Percentiles rank a stretch among this genome's conserved stretches.
Evolutionary conservation across 2,888 invertebrate species (phyloP).

Genomic region (Branchellion lobata): DNA sequence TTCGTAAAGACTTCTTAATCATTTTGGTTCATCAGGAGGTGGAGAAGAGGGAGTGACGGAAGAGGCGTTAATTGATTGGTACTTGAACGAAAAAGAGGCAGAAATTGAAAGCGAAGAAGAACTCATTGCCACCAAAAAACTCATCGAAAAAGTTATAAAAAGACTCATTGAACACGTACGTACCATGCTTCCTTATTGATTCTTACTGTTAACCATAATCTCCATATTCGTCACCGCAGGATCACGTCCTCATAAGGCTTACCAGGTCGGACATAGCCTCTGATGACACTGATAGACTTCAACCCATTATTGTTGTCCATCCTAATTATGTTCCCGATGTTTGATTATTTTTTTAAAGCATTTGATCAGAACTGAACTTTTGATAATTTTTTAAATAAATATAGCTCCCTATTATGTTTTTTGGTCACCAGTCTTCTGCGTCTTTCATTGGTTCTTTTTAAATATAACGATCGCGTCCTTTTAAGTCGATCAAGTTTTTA

Average conservation of each 20-base stretch:
- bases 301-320: slow-evolving; percentile 88
- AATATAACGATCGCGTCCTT: background rate
- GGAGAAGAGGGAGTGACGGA: slow-evolving; percentile 65
- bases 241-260: slow-evolving; percentile 79
- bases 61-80: slow-evolving; percentile 88
- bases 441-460: background rate
- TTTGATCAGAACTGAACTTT: background rate
- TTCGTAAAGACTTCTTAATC: no score
- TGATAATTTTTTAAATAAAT: background rate
- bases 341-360: slow-evolving; percentile 38
- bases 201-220: background rate
- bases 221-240: slow-evolving; percentile 65
- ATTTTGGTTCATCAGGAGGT: slow-evolving; percentile 14
- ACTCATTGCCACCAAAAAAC: slow-evolving; percentile 78
- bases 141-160: slow-evolving; percentile 91
- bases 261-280: slow-evolving; percentile 67
- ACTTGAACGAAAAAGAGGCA: slow-evolving; percentile 76
- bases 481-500: background rate
- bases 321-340: slow-evolving; percentile 86
- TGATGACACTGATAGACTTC: slow-evolving; percentile 67
- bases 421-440: background rate
- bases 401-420: background rate
- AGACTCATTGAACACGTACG: slow-evolving; percentile 66
- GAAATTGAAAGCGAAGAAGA: slow-evolving; percentile 89
- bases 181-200: slow-evolving; percentile 32